Evolutionary conservation across 1,140 invertebrate species (phyloP), one percentile per base, ranked within the genome.

Genomic region (Lasioglossum albipes): DNA sequence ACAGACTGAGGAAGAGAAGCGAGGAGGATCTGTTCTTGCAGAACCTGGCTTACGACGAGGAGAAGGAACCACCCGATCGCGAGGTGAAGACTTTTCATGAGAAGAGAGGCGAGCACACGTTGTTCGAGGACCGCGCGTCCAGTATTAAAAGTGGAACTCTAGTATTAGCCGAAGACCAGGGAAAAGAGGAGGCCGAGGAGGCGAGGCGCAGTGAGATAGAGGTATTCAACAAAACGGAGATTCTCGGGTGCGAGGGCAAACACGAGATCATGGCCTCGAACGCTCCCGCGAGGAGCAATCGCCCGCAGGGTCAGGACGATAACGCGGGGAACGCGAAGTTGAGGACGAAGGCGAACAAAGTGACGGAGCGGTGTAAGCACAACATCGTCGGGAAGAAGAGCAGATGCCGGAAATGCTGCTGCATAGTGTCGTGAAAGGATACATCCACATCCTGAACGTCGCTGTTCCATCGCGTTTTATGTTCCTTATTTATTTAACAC

Each of bases 391-490:
- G 41, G 10, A 90, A 88, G 62, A 87, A 89, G 65, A 76, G 84
- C 9, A 88, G 79, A 67, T 93, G 91, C 73, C 80, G 82, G 61
- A 91, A 89, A 72, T 91, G 90, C 79, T 93, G 92, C 71, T 93
- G 92, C 79, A 84, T 90, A 4, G 36, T 93, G 59, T 92, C 82
- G 52, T 93, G 79, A 91, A 49, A n/a, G 18, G 42, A 57, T 18
- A 49, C 9, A 2, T 1, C 9, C 10, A 36, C 20, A 3, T 7
- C 22, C 0, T 5, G 49, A 12, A 57, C 9, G 18, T 45, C 20
- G 18, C 27, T 73, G 79, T 72, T 13, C 52, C 12, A 64, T n/a
- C 20, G 64, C 70, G 84, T n/a, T 9, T 80, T 74, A 82, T 82
- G 80, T 83, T 83, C 85, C 73, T 87, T 52, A 66, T 83, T 84